Base-by-base conservation (phyloP, 1,140 invertebrate genomes). In the Anastrepha obliqua region DNA sequence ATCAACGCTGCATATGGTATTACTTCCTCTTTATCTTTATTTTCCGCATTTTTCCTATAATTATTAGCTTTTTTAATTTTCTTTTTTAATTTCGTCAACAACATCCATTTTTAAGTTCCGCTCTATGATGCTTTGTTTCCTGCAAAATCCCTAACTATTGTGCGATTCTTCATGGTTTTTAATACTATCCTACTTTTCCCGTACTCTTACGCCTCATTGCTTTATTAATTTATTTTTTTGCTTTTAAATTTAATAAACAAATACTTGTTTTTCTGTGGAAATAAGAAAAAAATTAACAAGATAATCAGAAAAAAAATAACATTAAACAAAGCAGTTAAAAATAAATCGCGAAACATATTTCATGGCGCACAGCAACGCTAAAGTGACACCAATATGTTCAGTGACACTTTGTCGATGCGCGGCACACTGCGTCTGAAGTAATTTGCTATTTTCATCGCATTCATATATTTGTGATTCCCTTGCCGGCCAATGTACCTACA, bases 291-390 rank as follows among this genome's bases (percentile, higher is more conserved):
- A 47, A n/a, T 44, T 17, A 47, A 74, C 13, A 70, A 74, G 44
- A 70, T 15, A 62, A 62, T 13, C 60, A 1, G 0, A 62, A 62
- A 8, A 62, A 62, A 11, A n/a, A 62, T 62, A 4, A 62, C 15
- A 2, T 11, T 11, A 11, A 55, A 55, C 6, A 55, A 55, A 55
- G 64, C 29, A 29, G n/a, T 39, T 58, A 20, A 85, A 85, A 2
- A 55, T 7, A 85, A 85, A 78, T 85, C 6, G 78, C 11, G 62
- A 86, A 86, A 51, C 85, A 60, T 60, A n/a, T 60, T 86, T 86
- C 85, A 65, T 62, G 74, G 74, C 74, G 74, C 74, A 55, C 60
- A 64, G 29, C 9, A 60, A 60, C 47, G 15, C 17, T 86, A 85
- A n/a, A 59, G 39, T 29, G 85, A 39, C 59, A 13, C 4, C 20